These are phyloP conservation scores for Aphelocoma californica DNA, from an alignment of 2,797 vertebrate genomes.

Conservation along the genomic window DNA sequence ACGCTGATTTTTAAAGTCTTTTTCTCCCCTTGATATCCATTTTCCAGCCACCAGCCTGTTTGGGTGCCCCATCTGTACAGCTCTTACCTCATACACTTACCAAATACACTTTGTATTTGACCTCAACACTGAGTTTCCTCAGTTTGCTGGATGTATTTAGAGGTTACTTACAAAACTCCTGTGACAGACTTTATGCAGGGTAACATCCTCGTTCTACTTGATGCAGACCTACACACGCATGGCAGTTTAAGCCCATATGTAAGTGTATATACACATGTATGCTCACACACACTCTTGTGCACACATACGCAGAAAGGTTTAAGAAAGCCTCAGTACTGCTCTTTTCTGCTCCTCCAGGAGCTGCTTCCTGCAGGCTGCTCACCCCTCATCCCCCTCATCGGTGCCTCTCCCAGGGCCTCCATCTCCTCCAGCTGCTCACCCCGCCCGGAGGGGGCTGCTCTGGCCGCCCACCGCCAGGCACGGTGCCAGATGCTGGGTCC, in stretches of 20 bases:
- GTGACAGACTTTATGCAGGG: background rate
- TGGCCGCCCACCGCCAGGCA: background rate
- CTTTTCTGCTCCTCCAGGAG: background rate
- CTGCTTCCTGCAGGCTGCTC: background rate
- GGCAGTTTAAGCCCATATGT: fast-evolving
- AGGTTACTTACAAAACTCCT: background rate
- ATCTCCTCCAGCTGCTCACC: background rate
- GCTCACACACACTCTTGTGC: too few species aligned
- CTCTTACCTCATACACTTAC: background rate
- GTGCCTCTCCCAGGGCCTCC: background rate
- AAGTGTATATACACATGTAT: fast-evolving
- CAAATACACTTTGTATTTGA: background rate
- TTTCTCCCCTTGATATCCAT: background rate
- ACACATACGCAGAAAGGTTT: background rate
- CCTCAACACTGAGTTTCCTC: background rate
- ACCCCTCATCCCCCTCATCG: background rate
- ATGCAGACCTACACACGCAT: background rate
- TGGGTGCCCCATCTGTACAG: background rate
- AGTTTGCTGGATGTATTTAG: background rate
- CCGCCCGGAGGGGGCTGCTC: background rate
- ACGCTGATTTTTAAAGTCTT: background rate
- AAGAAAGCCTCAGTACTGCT: background rate
- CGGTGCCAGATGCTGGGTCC: background rate
- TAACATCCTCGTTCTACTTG: background rate
- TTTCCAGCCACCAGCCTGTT: background rate